phyloP scores from a whole-genome alignment of 1,140 invertebrate species.

The Drosophila oshimai region DNA sequence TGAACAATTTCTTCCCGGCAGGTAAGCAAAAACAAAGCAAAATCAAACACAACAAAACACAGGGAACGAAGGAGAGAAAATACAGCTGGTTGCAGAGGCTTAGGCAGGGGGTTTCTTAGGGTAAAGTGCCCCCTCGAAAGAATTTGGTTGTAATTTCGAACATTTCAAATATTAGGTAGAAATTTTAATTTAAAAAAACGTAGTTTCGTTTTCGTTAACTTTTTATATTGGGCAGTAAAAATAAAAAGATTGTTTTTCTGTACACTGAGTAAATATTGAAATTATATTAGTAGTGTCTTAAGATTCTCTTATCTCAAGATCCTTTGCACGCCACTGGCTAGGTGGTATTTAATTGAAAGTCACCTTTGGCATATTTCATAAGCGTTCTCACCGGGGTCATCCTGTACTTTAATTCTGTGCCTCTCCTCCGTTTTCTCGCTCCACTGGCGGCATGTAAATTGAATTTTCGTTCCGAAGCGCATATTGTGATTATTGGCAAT shows the following conservation, averaged over 20 bases:
- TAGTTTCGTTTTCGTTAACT: no score
- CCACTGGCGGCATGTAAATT: constrained; percentile 51
- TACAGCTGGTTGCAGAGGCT: not conserved
- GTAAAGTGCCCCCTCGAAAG: no score
- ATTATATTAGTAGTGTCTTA: no score
- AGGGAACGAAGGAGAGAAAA: constrained; percentile 11
- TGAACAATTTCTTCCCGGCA: constrained; percentile 82
- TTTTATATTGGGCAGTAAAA: no score
- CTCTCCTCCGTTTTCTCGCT: constrained; percentile 7
- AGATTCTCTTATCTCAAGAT: not conserved
- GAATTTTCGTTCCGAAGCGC: constrained; percentile 41
- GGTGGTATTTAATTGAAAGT: constrained; percentile 57
- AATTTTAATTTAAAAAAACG: no score
- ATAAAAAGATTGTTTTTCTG: no score
- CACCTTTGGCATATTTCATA: constrained; percentile 72
- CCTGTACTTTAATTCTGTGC: constrained; percentile 23
- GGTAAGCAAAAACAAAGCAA: constrained; percentile 63
- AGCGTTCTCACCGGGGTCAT: constrained; percentile 22
- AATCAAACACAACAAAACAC: constrained; percentile 16
- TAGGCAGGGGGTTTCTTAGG: not conserved
- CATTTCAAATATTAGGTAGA: no score
- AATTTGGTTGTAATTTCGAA: no score
- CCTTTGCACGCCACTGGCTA: not conserved
- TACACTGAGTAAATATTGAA: no score
- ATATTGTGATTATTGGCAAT: constrained; percentile 68